Evolutionary conservation across 2,797 vertebrate genomes (phyloP), one percentile per base, ranked within the genome.

Genomic region (Epinephelus awoara): DNA sequence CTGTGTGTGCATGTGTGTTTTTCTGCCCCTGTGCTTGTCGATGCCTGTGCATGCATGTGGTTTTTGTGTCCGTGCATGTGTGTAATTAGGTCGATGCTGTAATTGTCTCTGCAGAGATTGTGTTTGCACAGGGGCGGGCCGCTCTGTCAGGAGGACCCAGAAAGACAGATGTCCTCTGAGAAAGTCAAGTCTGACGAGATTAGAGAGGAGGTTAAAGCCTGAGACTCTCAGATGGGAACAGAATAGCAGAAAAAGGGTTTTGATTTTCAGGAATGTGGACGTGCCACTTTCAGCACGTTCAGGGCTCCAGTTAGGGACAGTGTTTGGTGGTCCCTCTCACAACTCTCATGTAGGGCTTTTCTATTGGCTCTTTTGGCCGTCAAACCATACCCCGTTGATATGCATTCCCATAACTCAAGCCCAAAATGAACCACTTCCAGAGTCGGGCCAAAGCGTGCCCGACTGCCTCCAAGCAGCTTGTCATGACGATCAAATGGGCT

Each of bases 11-110:
- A 34, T 61, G 70, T 80, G 23, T 79, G 67, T 29, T 72, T 56
- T 19, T 17, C 44, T 64, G 40, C 23, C 15, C 27, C 2, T 52
- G 52, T 58, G 54, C 21, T 50, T 72, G 40, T 68, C 61, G 49
- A 51, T 73, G 61, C 52, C 38, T 80, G 57, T 81, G 71, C 42
- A 52, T 25, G 61, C 49, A 54, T 72, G 72, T 56, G 68, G 29
- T 74, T 61, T 68, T 58, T 58, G 71, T 56, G 67, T 63, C 49
- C 14, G 38, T 88, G 69, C 62, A 21, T 89, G 86, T 85, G 85
- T 90, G 86, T 92, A 94, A 93, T 94, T 93, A 91, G 88, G 82
- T 79, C 49, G 34, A 65, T 77, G 81, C 86, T 88, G 80, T 92
- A 93, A 93, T 93, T 88, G 89, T 91, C 82, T 90, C 78, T 89